Percentiles rank a stretch among this genome's conserved stretches.
Conservation (phyloP, 1,140 invertebrate genomes). For the Caenorhabditis tropicalis region DNA sequence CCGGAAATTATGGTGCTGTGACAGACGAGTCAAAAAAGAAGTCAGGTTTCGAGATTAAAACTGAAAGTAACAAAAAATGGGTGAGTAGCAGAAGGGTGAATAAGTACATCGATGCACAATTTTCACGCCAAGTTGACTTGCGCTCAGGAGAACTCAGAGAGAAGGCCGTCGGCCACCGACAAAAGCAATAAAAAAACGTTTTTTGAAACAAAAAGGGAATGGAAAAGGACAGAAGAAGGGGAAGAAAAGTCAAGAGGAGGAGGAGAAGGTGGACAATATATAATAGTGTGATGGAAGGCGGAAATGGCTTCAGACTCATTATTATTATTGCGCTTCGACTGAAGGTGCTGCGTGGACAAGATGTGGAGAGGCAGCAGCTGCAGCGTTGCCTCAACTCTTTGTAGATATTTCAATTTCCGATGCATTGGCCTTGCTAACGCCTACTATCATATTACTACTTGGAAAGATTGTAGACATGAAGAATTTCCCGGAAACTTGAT, state of each 20-base stretch:
- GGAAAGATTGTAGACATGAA: background rate
- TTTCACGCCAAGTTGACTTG: constrained; percentile 43
- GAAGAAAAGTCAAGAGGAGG: background rate
- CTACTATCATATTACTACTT: constrained; percentile 8
- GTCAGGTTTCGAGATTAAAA: background rate
- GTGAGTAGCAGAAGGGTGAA: background rate
- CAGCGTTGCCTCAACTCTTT: background rate
- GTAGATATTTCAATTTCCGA: constrained; percentile 1
- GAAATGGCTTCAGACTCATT: constrained; percentile 28
- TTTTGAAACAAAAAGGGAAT: constrained; percentile 40
- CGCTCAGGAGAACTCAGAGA: constrained; percentile 1
- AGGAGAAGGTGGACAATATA: background rate
- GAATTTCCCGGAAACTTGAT: background rate
- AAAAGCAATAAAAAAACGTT: background rate
- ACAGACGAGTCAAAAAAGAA: background rate
- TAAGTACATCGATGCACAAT: constrained; percentile 45
- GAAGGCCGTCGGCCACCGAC: background rate
- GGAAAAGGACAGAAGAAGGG: background rate
- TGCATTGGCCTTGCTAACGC: background rate
- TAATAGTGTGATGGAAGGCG: constrained; percentile 31
- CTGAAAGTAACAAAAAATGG: background rate
- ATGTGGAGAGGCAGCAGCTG: background rate
- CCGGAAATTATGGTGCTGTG: background rate
- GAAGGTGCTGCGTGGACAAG: background rate
- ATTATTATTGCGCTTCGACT: constrained; percentile 19